Evolutionary conservation across 2,113 vertebrate genomes (phyloP), one percentile per base, ranked within the genome.

Genomic region (Solea senegalensis): DNA sequence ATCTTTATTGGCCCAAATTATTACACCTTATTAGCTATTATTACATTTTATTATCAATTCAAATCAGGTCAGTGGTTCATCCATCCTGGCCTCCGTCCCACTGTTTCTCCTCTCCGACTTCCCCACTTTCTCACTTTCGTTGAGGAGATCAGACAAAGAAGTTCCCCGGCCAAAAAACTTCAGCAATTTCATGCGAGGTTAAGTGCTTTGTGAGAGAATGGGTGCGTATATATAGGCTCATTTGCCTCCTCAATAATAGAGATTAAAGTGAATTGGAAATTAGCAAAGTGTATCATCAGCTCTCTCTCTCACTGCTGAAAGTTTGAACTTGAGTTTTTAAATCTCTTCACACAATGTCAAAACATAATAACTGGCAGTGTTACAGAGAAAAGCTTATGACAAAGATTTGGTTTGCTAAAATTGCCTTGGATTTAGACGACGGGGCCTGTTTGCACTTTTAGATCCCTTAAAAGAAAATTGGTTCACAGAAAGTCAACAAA

Each of bases 1-100:
- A 58, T 79, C 78, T 88, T 91, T 91, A 93, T 86, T 87, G 86
- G 74, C 51, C 26, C 82, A 81, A 82, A 89, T 85, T 90, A 88
- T 87, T 81, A 65, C 74, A 81, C 72, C 71, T 85, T 83, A 89
- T 91, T 86, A 89, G 49, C 74, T 52, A 78, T 86, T 86, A 89
- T 90, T 89, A 88, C 69, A 68, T 70, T 79, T 90, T 72, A 91
- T 83, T 77, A 83, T 80, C 52, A 16, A 83, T 80, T 91, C 63
- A 82, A 81, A 67, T 53, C 48, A 69, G 89, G 89, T 90, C 90
- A 83, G 7, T 16, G 60, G 86, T 78, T 84, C 85, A 87, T 41
- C 52, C 21, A 4, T 63, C 53, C 70, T 91, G 90, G 90, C 83
- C 76, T 57, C 57, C 69, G 66, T 88, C 88, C 86, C 87, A 74